These are phyloP conservation scores for Sylvietta virens DNA, from an alignment of 2,113 vertebrate species.

Conservation along the genomic window DNA sequence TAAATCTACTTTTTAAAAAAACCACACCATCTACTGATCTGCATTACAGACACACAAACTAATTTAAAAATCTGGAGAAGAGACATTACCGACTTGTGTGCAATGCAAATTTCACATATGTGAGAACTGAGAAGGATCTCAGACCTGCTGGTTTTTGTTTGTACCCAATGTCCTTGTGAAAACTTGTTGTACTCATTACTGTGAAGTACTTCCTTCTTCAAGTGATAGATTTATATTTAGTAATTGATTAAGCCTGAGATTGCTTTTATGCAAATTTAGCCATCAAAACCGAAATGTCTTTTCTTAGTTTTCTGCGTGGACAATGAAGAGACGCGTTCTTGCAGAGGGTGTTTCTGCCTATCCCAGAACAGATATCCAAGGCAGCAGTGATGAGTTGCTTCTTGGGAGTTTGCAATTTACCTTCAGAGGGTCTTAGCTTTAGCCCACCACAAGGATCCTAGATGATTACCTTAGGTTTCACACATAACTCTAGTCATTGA, in stretches of 20 bases:
- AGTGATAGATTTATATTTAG: constrained; percentile 22
- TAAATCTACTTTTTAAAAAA: neutral
- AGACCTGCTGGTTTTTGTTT: neutral
- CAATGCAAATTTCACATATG: neutral
- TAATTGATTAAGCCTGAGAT: constrained; percentile 43
- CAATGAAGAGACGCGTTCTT: neutral
- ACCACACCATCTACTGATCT: neutral
- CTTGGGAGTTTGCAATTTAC: neutral
- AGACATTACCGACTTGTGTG: neutral
- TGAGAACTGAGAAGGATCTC: neutral
- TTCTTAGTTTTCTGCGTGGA: neutral
- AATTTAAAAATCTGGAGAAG: neutral
- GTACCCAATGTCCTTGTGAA: neutral
- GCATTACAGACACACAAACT: neutral
- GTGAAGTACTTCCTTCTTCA: neutral
- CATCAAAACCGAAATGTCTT: neutral
- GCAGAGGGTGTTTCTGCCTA: neutral
- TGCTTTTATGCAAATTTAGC: constrained; percentile 48
- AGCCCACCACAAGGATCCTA: neutral
- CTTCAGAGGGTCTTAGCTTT: neutral
- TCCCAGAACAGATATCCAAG: neutral
- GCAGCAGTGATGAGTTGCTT: neutral
- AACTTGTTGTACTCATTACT: neutral
- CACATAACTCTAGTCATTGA: neutral
- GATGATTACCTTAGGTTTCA: neutral